Conservation (phyloP, 2,797 vertebrate genomes). For the Spatula versicolor region DNA sequence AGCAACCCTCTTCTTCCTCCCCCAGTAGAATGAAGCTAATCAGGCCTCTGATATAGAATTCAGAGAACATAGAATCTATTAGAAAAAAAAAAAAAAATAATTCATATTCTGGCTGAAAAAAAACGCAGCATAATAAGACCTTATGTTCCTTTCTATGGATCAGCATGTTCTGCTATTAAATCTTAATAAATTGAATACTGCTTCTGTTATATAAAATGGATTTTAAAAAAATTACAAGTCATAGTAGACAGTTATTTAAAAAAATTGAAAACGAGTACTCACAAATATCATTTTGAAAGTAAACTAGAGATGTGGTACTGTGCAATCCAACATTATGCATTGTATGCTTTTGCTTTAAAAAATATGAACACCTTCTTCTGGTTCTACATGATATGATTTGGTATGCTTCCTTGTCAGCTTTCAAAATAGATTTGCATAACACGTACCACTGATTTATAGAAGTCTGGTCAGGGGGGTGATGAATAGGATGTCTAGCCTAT, state of each 20-base stretch:
- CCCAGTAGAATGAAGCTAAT: neutral
- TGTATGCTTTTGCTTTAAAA: conserved; percentile 7
- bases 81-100: neutral
- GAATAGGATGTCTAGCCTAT: neutral
- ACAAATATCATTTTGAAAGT: conserved; percentile 42
- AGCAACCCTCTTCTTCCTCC: neutral
- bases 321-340: neutral
- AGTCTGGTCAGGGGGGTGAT: neutral
- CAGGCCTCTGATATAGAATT: neutral
- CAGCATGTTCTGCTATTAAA: conserved; percentile 56
- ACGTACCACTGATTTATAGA: neutral
- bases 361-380: neutral
- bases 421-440: neutral
- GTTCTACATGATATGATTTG: neutral
- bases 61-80: neutral
- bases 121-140: neutral
- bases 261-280: conserved; percentile 41
- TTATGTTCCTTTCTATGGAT: conserved; percentile 35
- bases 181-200: conserved; percentile 61
- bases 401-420: neutral
- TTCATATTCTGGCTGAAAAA: conserved; percentile 11
- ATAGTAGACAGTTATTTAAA: conserved; percentile 11
- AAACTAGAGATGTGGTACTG: neutral
- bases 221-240: conserved; percentile 45
- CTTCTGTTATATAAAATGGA: conserved; percentile 26